Evolutionary conservation across 2,113 vertebrate genomes (phyloP), one percentile per base, ranked within the genome.

Genomic region (Anguilla japonica): DNA sequence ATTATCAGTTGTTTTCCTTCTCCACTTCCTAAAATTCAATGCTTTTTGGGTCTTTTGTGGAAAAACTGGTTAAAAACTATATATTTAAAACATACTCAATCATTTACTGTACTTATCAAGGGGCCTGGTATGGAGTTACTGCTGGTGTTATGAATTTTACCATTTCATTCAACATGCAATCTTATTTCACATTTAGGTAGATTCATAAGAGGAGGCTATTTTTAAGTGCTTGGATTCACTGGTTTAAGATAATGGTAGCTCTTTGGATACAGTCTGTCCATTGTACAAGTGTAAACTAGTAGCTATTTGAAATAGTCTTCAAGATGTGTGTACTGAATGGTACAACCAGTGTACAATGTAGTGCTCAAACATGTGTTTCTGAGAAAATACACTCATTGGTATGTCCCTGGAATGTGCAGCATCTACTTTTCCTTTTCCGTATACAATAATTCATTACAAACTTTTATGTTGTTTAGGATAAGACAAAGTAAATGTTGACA

Each of bases 291-390:
- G 8, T 53, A 53, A 53, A 53, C 13, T 53, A 53, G 50, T 13
- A 53, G 50, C 50, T 53, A 53, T 53, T 67, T 26, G 60, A 22
- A 67, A 26, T 67, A 2, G 60, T 20, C 60, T 67, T 22, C 60
- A 67, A 5, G 60, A 67, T 22, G 2, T 67, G 60, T 67, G 60
- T 67, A 67, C 60, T 67, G 60, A 67, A 67, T 67, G 7, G 60
- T n/a, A 75, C n/a, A 34, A 75, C 26, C 26, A 75, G 16, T 79
- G 46, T 79, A 53, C 34, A 50, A 29, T 18, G 71, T 50, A 79
- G 79, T 8, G 60, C 41, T 50, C 16, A 85, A 85, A 78, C 56
- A 85, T 86, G 57, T 63, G 41, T 53, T 82, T 80, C 80, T 79
- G 57, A 86, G 60, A 34, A 82, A 34, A 50, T 82, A 14, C 79